Evolutionary conservation across 1,140 invertebrate species (phyloP), one percentile per base, ranked within the genome.

Genomic region (Lepidostoma basale): DNA sequence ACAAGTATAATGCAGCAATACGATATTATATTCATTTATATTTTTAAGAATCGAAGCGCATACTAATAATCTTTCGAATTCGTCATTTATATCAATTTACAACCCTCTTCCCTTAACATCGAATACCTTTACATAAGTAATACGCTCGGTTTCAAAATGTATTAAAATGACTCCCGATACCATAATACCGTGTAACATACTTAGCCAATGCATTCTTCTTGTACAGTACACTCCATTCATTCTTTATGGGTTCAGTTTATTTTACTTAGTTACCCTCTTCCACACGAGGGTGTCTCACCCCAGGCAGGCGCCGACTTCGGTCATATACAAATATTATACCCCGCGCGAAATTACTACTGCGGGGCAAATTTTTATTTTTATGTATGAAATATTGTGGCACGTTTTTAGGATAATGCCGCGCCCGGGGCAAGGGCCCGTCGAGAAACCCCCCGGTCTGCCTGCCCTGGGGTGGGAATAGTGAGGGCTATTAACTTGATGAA

Each of bases 301-400:
- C 12, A 52, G 26, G 47, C 3, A 52, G 47, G 47, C 22, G 47
- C 47, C 47, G 18, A 18, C 2, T 20, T 45, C 14, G 47, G 47
- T 18, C 47, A 28, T 52, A 52, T 64, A 64, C 52, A 69, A 62
- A 54, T 58, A 62, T 69, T 62, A 44, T 40, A 64, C 42, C 23
- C 52, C 60, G 22, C 23, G 56, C 56, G 28, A 65, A 69, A 69
- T 65, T 69, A 65, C 68, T 64, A 58, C 42, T 18, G 36, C 42
- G 56, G 60, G 60, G 67, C 47, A 45, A 69, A 69, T 69, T 69
- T 69, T 62, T 65, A 69, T 65, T 69, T 69, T 64, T 69, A 62
- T 67, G 33, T 69, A 20, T 68, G 60, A 69, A 64, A 64, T 64
- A 69, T 69, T 56, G 42, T 36, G 44, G 16, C 60, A 62, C 59